phyloP scores from a whole-genome alignment of 2,797 vertebrate genomes.

The Danio aesculapii region DNA sequence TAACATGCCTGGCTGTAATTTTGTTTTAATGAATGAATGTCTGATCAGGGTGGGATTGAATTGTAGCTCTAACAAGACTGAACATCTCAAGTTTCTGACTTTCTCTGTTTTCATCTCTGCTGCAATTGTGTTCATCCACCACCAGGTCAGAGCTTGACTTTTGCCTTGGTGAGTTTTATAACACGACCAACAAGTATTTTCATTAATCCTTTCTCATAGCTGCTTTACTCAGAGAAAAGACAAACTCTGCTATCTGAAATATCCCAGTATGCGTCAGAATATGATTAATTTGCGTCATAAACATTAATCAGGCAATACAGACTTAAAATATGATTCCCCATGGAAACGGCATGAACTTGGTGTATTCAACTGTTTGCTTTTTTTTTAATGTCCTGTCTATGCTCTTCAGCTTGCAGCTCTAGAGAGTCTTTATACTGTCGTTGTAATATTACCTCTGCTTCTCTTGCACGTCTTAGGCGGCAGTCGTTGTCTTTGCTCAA shows the following conservation, averaged over 20 bases:
- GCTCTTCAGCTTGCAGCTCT: neutral
- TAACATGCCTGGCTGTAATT: conserved; percentile 13
- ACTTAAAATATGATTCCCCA: conserved; percentile 21
- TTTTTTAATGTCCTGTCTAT: neutral
- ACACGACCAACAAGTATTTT: neutral
- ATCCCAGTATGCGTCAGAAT: neutral
- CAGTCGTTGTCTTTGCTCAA: conserved; percentile 39
- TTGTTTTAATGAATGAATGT: conserved; percentile 17
- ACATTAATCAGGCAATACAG: conserved; percentile 12
- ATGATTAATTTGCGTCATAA: neutral
- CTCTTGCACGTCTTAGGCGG: conserved; percentile 20
- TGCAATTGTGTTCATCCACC: neutral
- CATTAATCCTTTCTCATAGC: neutral
- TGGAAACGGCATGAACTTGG: conserved; percentile 20
- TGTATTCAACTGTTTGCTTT: conserved; percentile 9
- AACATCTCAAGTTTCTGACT: neutral
- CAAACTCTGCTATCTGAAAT: neutral
- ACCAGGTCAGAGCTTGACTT: neutral
- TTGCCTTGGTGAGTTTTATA: neutral
- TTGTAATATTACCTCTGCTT: conserved; percentile 16
- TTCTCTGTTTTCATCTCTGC: neutral
- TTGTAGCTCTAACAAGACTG: neutral
- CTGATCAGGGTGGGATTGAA: conserved; percentile 5
- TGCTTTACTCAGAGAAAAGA: conserved; percentile 5
- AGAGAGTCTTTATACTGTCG: neutral